Evolutionary conservation across 2,888 invertebrate species (phyloP), one percentile per base, ranked within the genome.

Genomic region (Colostygia pectinataria): DNA sequence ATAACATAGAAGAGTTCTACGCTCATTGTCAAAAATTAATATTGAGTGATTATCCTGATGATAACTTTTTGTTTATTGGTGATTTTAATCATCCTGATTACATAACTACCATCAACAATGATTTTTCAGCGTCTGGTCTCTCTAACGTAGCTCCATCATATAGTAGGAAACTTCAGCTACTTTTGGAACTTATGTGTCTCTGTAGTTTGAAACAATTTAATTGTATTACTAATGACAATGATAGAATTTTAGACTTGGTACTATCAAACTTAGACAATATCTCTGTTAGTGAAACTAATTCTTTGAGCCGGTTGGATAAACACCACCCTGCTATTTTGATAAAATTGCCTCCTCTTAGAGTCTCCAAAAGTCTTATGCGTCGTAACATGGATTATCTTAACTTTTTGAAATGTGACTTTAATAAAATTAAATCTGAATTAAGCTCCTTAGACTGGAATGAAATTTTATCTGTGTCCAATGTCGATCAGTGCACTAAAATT

Each of bases 131-230:
- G n/a, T n/a, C n/a, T n/a, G n/a, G 18, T 33, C 3, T 32, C 24
- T 18, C 29, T 24, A 24, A 1, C 6, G 2, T 3, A 10, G 7
- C 23, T 8, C 8, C 12, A 2, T 7, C 20, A 9, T 6, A 31
- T 23, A 23, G 14, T 31, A 37, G 7, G 15, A 27, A 25, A 39
- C 12, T 31, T 12, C 3, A 7, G 5, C 24, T 24, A 2, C 8
- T 24, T 5, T 7, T 8, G 5, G 24, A 24, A 24, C 8, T 24
- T 4, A 32, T 32, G 18, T 9, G 4, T 27, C 9, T 45, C 2
- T 33, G 45, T 28, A 23, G 29, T 8, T 18, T 45, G 2, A 32
- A 33, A 7, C 45, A 45, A 33, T 39, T 15, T 20, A 45, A 45
- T n/a, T 10, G 33, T 6, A 18, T 45, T 4, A 8, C 13, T 18